Evolutionary conservation across 2,888 invertebrate genomes (phyloP).

Genomic region (Nephrotoma flavescens): DNA sequence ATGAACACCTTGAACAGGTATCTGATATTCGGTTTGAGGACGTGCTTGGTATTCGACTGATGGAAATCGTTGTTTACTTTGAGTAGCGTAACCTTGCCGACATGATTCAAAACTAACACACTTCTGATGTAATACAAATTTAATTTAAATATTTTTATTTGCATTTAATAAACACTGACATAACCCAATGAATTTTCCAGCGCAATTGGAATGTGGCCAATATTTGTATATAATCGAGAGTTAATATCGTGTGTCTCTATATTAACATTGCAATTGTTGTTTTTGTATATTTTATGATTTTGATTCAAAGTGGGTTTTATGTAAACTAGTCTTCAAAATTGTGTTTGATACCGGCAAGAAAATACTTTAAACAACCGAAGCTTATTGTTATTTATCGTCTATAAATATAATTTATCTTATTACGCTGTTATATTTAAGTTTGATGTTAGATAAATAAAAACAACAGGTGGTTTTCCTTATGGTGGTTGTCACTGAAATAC

Average conservation of each 20-base stretch:
- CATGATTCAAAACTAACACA: conserved; percentile 5
- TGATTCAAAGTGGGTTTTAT: not conserved
- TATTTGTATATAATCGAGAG: not conserved
- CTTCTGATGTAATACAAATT: not conserved
- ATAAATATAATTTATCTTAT: not conserved
- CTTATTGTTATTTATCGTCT: not conserved
- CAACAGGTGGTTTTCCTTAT: not conserved
- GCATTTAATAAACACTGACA: not conserved
- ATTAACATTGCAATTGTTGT: not conserved
- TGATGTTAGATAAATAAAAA: not conserved
- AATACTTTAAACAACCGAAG: not conserved
- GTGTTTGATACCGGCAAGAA: not conserved
- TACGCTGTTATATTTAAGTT: not conserved
- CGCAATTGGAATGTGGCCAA: not conserved
- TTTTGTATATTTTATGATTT: not conserved
- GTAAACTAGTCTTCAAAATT: not conserved
- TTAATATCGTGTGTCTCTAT: not conserved
- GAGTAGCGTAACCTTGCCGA: conserved; percentile 8
- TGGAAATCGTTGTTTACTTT: not conserved
- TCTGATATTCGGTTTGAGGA: conserved; percentile 12
- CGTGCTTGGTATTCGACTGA: not conserved
- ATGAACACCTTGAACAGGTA: conserved; percentile 12
- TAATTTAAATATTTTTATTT: not conserved
- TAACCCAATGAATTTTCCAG: not conserved
- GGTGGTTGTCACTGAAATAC: not conserved